Evolutionary conservation across 2,888 invertebrate genomes (phyloP), one percentile per base, ranked within the genome.

Genomic region (Stenchaetothrips biformis): DNA sequence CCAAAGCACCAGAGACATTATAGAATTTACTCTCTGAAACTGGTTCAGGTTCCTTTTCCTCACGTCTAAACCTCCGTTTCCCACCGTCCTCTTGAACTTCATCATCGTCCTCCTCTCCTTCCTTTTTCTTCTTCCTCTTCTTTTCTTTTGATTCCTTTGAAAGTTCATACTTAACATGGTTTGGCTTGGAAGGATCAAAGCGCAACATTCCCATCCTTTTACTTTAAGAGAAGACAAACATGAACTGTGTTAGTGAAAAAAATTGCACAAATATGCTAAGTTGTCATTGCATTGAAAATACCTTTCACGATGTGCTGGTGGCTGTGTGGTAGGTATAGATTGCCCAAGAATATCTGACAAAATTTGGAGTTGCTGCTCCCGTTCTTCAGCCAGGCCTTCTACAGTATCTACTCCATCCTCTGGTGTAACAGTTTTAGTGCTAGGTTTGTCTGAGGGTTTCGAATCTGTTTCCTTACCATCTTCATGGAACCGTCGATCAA

Each of bases 401-500:
- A 89, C 86, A 82, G 37, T 37, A 37, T 37, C 37, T 37, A 37
- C 37, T 37, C 87, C 85, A 79, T 90, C 90, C 80, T 82, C 83
- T 49, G 67, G 2, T 11, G 21, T 25, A 25, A 25, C 67, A 9
- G 25, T 74, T 25, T 74, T 74, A 25, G 21, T 74, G 2, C 13
- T 13, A 4, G 53, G 11, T 53, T 53, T 74, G 11, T 2, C 37
- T 37, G 37, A 37, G 37, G 37, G 37, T 37, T 37, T 37, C 4
- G 37, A 37, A 37, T 84, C 84, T 9, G 86, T 86, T 49, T 84
- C 83, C 9, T 88, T 86, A 27, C 89, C 88, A 79, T 90, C 89
- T 79, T 93, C 92, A 79, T 91, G 87, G 86, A 95, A 95, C 83
- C 92, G 90, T 84, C 92, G 89, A 87, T 94, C 93, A 84, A 95